Conservation (phyloP, 2,888 invertebrate genomes). For the Eupithecia insigniata region DNA sequence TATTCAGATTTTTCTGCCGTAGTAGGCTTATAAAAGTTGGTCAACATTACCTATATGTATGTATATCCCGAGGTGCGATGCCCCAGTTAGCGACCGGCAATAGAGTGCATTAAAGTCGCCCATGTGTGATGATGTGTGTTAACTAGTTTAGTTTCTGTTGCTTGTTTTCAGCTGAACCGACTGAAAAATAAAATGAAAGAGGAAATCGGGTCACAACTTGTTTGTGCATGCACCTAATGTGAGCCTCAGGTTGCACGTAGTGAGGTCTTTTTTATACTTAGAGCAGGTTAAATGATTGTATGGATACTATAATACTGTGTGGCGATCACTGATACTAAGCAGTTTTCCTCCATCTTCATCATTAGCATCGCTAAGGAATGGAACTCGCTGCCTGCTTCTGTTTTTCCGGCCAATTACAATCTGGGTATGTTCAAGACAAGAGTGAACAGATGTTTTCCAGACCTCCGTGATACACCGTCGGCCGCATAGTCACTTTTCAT, state of each 20-base stretch:
- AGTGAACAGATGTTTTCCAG: too few relatives aligned
- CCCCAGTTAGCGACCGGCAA: slow-evolving; percentile 69
- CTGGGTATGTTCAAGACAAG: too few relatives aligned
- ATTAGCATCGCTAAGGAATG: too few relatives aligned
- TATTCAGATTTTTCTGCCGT: not conserved
- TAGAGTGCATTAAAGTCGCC: slow-evolving; percentile 71
- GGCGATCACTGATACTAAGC: too few relatives aligned
- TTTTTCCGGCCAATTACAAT: too few relatives aligned
- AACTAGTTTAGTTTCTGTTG: slow-evolving; percentile 73
- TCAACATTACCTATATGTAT: too few relatives aligned
- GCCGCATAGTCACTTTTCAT: too few relatives aligned
- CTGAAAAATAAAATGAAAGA: slow-evolving; percentile 62
- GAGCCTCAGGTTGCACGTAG: not conserved
- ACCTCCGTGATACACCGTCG: too few relatives aligned
- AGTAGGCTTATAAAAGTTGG: slow-evolving; percentile 23
- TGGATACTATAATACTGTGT: not conserved
- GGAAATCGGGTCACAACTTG: slow-evolving; percentile 50
- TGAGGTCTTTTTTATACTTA: not conserved
- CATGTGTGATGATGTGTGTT: slow-evolving; percentile 79
- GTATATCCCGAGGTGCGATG: slow-evolving; percentile 47
- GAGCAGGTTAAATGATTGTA: not conserved
- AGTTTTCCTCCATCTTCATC: too few relatives aligned
- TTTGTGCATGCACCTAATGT: slow-evolving; percentile 4
- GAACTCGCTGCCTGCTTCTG: too few relatives aligned
- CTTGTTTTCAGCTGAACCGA: slow-evolving; percentile 62